Evolutionary conservation across 1,140 invertebrate genomes (phyloP).

Genomic region (Leptinotarsa defecta): DNA sequence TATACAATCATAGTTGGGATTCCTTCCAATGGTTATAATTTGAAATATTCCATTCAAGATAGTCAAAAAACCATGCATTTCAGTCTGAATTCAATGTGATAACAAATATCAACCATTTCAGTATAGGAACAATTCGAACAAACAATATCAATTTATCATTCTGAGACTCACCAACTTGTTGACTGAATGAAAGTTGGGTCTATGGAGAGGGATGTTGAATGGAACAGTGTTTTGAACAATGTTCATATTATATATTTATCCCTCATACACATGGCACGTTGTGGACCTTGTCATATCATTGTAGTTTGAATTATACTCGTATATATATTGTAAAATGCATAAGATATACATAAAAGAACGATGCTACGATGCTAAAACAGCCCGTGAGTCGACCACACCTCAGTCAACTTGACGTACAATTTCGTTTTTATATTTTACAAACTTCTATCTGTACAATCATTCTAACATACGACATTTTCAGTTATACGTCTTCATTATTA

Average conservation of each 20-base stretch:
- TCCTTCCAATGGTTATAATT: too few relatives aligned
- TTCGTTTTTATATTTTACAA: conserved; percentile 55
- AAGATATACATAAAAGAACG: conserved; percentile 64
- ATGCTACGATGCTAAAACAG: conserved; percentile 33
- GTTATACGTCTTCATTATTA: conserved; percentile 53
- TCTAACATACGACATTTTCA: conserved; percentile 45
- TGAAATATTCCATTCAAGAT: too few relatives aligned
- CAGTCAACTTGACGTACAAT: conserved; percentile 51
- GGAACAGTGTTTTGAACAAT: conserved; percentile 70
- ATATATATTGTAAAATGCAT: conserved; percentile 66
- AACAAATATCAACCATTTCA: too few relatives aligned
- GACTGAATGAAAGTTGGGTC: neutral
- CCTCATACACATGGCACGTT: conserved; percentile 84
- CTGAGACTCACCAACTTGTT: too few relatives aligned
- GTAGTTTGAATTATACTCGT: conserved; percentile 57
- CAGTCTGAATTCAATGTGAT: too few relatives aligned
- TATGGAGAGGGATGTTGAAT: conserved; percentile 19
- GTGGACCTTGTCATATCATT: conserved; percentile 77
- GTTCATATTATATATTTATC: conserved; percentile 83
- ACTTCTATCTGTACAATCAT: conserved; percentile 59
- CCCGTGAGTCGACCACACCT: conserved; percentile 31
- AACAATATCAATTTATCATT: too few relatives aligned
- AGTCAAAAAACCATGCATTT: too few relatives aligned
- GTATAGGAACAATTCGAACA: too few relatives aligned
- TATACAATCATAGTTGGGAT: too few relatives aligned